These are phyloP conservation scores for Mormyrops attenuatus DNA, from an alignment of 2,797 vertebrate species.

Conservation along the genomic window DNA sequence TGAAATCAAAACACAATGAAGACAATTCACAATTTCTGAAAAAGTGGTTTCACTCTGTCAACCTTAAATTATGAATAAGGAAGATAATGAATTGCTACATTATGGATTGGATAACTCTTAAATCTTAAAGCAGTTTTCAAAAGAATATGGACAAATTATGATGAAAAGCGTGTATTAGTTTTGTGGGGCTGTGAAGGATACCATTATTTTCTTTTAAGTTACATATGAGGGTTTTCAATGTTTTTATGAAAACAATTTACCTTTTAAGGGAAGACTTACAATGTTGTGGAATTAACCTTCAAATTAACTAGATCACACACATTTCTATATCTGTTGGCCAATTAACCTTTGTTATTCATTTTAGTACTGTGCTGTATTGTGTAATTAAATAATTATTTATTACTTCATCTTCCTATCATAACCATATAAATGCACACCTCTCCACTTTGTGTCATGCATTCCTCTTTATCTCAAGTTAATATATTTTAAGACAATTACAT, in stretches of 20 bases:
- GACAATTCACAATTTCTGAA: neutral
- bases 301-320: neutral
- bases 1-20: neutral
- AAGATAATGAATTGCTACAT: neutral
- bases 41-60: neutral
- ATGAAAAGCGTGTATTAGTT: neutral
- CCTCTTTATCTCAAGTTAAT: constrained; percentile 28
- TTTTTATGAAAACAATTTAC: neutral
- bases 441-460: neutral
- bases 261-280: neutral
- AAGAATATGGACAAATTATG: neutral
- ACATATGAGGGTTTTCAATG: neutral
- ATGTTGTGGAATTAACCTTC: neutral
- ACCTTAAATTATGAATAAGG: neutral
- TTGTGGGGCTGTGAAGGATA: neutral
- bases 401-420: neutral
- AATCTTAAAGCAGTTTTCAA: neutral
- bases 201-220: neutral
- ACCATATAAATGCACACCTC: neutral
- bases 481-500: constrained; percentile 36
- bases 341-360: neutral
- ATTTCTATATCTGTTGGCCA: neutral
- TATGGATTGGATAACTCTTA: neutral
- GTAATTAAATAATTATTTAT: neutral
- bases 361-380: neutral